These are phyloP conservation scores for Brachionus koreanus DNA, from an alignment of 1,140 invertebrate species.

Conservation along the genomic window DNA sequence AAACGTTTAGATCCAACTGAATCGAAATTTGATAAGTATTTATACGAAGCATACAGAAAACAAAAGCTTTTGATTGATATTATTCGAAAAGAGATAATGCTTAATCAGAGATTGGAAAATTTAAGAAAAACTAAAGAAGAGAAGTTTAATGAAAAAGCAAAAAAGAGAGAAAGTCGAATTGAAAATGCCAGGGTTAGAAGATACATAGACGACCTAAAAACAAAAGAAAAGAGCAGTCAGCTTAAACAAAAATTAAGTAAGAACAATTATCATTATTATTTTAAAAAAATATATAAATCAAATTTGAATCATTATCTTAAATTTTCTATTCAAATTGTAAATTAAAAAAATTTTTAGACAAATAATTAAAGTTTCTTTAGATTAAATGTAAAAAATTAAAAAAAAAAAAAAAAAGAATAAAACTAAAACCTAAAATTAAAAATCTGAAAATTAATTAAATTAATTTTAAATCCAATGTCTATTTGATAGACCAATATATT, in stretches of 20 bases:
- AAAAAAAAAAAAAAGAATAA: no score
- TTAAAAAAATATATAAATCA: background rate
- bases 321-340: no score
- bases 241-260: constrained; percentile 52
- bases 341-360: no score
- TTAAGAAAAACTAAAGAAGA: background rate
- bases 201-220: constrained; percentile 57
- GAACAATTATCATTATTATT: background rate
- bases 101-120: constrained; percentile 48
- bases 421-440: no score
- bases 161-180: constrained; percentile 52
- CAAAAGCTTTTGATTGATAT: constrained; percentile 54
- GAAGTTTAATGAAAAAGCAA: constrained; percentile 47
- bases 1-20: constrained; percentile 49
- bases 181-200: constrained; percentile 53
- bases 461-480: no score
- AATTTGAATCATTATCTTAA: no score
- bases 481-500: no score
- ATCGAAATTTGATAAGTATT: constrained; percentile 50
- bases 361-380: no score
- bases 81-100: constrained; percentile 55
- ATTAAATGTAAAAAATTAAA: no score
- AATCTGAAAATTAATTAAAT: no score
- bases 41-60: constrained; percentile 54
- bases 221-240: constrained; percentile 53